Conservation (phyloP, 2,888 invertebrate genomes). For the Lasioglossum lativentre region DNA sequence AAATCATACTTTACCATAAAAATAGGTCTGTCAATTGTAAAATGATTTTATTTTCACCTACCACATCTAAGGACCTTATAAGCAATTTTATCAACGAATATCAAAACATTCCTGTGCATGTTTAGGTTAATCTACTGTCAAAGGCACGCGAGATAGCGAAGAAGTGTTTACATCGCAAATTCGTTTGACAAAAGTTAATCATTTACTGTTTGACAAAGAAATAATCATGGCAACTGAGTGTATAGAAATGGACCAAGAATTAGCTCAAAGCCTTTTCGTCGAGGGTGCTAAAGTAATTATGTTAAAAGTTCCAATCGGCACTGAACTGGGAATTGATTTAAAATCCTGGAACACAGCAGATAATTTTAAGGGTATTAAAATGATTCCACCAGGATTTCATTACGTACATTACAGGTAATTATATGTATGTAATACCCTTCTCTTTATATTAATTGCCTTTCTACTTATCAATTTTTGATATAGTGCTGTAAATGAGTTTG, state of each 20-base stretch:
- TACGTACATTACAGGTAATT: conserved; percentile 94
- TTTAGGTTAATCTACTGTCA: neutral
- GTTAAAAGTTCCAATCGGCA: conserved; percentile 94
- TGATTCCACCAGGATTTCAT: conserved; percentile 99
- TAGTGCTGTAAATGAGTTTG: conserved; percentile 86
- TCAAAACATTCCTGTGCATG: neutral
- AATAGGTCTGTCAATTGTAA: neutral
- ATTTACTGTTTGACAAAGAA: neutral
- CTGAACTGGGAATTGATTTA: conserved; percentile 98
- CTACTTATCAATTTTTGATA: conserved; percentile 63
- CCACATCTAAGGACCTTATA: neutral
- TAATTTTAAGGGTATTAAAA: conserved; percentile 97
- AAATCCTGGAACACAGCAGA: conserved; percentile 95
- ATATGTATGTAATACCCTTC: conserved; percentile 71
- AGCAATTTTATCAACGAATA: neutral
- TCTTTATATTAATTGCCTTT: conserved; percentile 54
- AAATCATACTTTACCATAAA: neutral
- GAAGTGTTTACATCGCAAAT: neutral
- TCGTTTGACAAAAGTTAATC: neutral
- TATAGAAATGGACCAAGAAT: conserved; percentile 89
- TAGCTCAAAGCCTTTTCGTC: conserved; percentile 90
- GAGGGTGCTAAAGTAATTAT: conserved; percentile 94
- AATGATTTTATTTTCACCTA: neutral
- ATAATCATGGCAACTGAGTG: conserved; percentile 45
- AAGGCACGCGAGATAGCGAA: neutral